Percentiles rank a stretch among this genome's conserved stretches.
phyloP scores from a whole-genome alignment of 2,888 invertebrate species.

The Nephrotoma appendiculata region DNA sequence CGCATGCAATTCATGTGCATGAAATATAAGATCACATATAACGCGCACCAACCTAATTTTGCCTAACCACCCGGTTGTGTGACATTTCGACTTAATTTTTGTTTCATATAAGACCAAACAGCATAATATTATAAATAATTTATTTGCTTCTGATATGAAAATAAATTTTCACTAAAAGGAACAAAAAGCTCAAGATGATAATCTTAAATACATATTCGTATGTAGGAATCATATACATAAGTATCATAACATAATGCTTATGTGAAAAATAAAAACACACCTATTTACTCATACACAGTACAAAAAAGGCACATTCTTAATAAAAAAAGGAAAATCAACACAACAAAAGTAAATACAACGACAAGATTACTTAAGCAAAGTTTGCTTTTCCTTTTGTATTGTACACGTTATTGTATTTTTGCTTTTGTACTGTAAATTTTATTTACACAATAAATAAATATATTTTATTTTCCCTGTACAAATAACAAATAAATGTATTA shows the following conservation, averaged over 20 bases:
- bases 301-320: not conserved
- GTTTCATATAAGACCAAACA: not conserved
- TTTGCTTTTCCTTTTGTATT: not conserved
- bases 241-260: not conserved
- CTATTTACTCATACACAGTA: not conserved
- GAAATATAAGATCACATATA: too few species aligned
- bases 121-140: not conserved
- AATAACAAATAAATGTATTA: not conserved
- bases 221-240: not conserved
- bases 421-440: not conserved
- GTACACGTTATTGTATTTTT: not conserved
- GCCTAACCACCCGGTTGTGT: not conserved
- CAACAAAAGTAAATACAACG: not conserved
- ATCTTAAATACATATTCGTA: not conserved
- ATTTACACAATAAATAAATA: not conserved
- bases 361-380: not conserved
- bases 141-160: not conserved
- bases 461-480: not conserved
- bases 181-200: not conserved
- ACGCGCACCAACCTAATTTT: not conserved
- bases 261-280: not conserved
- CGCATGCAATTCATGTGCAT: too few species aligned
- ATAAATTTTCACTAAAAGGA: not conserved
- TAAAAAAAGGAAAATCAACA: not conserved
- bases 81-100: not conserved